Conservation (phyloP, 2,797 vertebrate genomes). For the Enteromius thamalakanensis region DNA sequence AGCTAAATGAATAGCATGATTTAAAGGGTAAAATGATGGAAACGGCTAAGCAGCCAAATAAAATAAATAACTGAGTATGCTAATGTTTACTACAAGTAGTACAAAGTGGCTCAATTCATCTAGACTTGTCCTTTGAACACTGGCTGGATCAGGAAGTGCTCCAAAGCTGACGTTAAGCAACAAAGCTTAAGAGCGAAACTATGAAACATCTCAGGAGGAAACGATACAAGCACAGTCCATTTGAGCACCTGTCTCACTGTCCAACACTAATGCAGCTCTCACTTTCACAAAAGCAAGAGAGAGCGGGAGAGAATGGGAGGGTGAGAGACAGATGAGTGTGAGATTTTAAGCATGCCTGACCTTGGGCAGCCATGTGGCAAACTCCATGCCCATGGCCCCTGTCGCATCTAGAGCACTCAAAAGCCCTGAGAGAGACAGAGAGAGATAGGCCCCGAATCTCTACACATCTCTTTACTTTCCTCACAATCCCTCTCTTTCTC, state of each 20-base stretch:
- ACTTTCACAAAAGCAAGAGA: conserved; percentile 21
- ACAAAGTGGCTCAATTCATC: conserved; percentile 3
- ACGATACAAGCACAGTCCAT: conserved; percentile 52
- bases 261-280: conserved; percentile 49
- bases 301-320: not conserved
- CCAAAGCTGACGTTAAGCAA: not conserved
- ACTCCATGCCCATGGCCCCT: conserved; percentile 42
- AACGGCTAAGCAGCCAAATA: not conserved
- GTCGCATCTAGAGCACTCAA: conserved; percentile 48
- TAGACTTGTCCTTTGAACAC: not conserved
- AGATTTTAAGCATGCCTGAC: conserved; percentile 50
- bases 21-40: not conserved
- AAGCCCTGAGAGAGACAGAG: conserved; percentile 45
- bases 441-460: conserved; percentile 18
- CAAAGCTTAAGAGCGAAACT: conserved; percentile 7
- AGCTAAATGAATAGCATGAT: not conserved
- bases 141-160: not conserved
- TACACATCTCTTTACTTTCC: conserved; percentile 20
- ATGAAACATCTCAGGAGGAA: conserved; percentile 28
- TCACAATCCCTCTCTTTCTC: not conserved
- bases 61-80: not conserved
- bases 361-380: conserved; percentile 45
- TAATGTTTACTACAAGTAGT: not conserved
- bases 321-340: conserved; percentile 27
- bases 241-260: conserved; percentile 53